These are phyloP conservation scores for Eupeodes corollae DNA, from an alignment of 1,140 invertebrate species.

Conservation along the genomic window DNA sequence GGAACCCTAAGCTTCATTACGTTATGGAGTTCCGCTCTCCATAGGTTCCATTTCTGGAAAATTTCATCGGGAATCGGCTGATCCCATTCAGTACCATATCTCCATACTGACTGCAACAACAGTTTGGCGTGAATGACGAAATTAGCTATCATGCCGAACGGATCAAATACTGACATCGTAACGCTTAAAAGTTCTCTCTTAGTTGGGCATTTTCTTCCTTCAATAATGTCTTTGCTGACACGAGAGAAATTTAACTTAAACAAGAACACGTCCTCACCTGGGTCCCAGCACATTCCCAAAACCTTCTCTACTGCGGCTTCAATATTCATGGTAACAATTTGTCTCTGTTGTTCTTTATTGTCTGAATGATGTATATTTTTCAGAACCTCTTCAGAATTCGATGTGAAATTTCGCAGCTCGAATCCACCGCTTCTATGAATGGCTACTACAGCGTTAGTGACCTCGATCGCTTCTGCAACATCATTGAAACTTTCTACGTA, in stretches of 20 bases:
- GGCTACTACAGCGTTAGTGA: slow-evolving; percentile 8
- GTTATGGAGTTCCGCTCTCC: neutral
- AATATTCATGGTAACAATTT: neutral
- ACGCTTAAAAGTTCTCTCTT: slow-evolving; percentile 5
- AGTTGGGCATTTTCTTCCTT: slow-evolving; percentile 5
- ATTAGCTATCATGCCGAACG: neutral
- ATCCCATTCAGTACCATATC: neutral
- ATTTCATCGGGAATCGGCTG: neutral
- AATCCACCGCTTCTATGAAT: slow-evolving; percentile 2
- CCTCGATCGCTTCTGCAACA: slow-evolving; percentile 12
- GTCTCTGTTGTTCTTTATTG: neutral
- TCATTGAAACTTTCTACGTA: slow-evolving; percentile 23
- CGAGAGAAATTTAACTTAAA: slow-evolving; percentile 5
- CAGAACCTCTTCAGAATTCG: slow-evolving; percentile 2
- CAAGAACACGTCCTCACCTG: neutral
- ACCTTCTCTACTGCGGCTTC: slow-evolving; percentile 1
- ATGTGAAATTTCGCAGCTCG: slow-evolving; percentile 5
- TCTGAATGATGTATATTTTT: neutral
- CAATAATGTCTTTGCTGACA: slow-evolving; percentile 10
- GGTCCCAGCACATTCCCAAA: slow-evolving; percentile 8
- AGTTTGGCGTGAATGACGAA: neutral
- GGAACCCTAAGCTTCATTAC: neutral
- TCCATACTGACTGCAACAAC: neutral
- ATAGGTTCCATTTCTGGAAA: neutral
- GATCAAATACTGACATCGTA: slow-evolving; percentile 13